phyloP scores from a whole-genome alignment of 2,797 vertebrate genomes.

The Sparidentex hasta region DNA sequence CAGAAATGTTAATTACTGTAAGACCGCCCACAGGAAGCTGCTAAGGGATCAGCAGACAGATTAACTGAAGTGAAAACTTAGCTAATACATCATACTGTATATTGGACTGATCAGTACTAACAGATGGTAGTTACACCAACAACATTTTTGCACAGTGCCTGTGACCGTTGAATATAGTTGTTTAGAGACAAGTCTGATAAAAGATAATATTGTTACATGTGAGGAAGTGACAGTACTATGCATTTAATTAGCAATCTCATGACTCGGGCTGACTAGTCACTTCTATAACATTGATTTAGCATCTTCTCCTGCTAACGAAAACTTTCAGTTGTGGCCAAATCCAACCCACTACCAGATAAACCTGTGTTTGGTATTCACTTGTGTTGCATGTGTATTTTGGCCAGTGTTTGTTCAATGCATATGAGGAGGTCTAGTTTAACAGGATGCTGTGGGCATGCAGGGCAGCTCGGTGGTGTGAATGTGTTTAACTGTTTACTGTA shows the following conservation, averaged over 20 bases:
- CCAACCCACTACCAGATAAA: background rate
- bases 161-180: background rate
- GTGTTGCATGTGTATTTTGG: background rate
- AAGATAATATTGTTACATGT: conserved; percentile 12
- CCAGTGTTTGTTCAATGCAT: background rate
- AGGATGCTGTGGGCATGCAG: background rate
- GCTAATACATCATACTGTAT: background rate
- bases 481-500: conserved; percentile 24
- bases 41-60: conserved; percentile 31
- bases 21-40: conserved; percentile 10
- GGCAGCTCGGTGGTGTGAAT: conserved; percentile 1
- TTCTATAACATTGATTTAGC: background rate
- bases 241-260: conserved; percentile 14
- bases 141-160: conserved; percentile 2
- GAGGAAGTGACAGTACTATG: conserved; percentile 1
- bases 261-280: background rate
- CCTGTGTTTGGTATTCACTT: background rate
- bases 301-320: background rate
- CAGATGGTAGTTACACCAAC: conserved; percentile 32
- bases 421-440: background rate
- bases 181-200: conserved; percentile 15
- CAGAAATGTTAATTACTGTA: conserved; percentile 38
- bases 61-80: conserved; percentile 40
- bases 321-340: background rate
- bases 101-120: conserved; percentile 15